phyloP scores from a whole-genome alignment of 2,113 vertebrate genomes.

The Channa maculata region DNA sequence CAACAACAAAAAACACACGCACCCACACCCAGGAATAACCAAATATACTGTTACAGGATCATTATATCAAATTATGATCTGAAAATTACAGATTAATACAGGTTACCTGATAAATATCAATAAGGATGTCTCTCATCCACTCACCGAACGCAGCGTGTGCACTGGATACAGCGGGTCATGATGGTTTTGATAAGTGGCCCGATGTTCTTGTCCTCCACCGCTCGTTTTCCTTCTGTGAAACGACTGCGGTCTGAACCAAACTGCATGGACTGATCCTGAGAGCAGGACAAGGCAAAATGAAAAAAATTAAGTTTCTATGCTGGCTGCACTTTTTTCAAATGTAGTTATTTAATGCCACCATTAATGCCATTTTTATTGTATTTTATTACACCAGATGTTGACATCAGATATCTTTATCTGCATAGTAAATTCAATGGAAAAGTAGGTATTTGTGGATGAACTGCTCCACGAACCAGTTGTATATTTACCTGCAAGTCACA shows the following conservation, averaged over 20 bases:
- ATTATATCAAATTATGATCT: no score
- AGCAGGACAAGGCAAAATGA: not conserved
- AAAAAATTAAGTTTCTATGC: no score
- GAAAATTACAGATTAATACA: not conserved
- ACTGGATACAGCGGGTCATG: slow-evolving; percentile 99
- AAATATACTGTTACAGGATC: not conserved
- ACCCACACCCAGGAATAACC: not conserved
- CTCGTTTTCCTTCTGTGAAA: slow-evolving; percentile 93
- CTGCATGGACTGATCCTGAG: slow-evolving; percentile 98
- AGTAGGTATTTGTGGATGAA: not conserved
- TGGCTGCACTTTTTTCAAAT: no score
- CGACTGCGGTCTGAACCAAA: slow-evolving; percentile 97
- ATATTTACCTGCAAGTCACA: slow-evolving; percentile 95
- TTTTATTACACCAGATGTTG: no score
- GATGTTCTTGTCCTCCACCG: slow-evolving; percentile 98
- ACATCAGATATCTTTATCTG: no score
- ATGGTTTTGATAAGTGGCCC: slow-evolving; percentile 98
- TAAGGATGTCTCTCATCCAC: not conserved
- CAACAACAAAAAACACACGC: not conserved
- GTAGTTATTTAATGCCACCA: no score
- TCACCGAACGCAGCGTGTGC: slow-evolving; percentile 97
- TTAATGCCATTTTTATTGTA: no score
- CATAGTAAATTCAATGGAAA: not conserved
- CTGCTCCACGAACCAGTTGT: not conserved
- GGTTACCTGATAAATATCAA: not conserved